A percentile compares a stretch with the other conserved stretches of the same genome.
Evolutionary conservation across 2,888 invertebrate species (phyloP).

Genomic region (Aquatica leii): DNA sequence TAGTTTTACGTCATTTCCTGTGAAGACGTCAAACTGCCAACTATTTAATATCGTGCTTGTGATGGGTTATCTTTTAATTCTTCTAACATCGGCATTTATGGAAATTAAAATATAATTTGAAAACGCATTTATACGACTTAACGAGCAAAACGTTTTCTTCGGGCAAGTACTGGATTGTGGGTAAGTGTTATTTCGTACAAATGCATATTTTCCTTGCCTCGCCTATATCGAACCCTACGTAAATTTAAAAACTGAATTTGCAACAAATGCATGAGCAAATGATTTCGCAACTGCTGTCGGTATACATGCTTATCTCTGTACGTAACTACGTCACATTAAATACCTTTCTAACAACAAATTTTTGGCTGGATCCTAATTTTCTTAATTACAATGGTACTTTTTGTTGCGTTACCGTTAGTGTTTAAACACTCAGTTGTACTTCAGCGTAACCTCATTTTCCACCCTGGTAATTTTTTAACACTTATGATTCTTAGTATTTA

Average conservation of each 20-base stretch:
- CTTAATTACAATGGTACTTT: not conserved
- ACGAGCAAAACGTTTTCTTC: not conserved
- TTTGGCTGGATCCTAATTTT: not conserved
- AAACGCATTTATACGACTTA: too few relatives aligned
- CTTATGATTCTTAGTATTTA: too few relatives aligned
- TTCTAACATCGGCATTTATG: too few relatives aligned
- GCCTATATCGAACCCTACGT: not conserved
- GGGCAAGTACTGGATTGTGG: not conserved
- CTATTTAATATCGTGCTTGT: too few relatives aligned
- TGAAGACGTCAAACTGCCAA: too few relatives aligned
- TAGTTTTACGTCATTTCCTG: too few relatives aligned
- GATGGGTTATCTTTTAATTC: too few relatives aligned
- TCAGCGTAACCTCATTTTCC: not conserved
- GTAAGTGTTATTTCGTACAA: not conserved
- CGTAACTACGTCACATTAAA: not conserved
- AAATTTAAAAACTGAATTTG: not conserved
- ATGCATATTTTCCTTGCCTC: not conserved
- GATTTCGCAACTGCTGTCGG: not conserved
- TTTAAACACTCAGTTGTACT: conserved; percentile 1
- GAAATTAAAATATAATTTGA: too few relatives aligned
- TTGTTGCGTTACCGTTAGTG: conserved; percentile 2
- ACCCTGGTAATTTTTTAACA: not conserved
- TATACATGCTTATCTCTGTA: not conserved
- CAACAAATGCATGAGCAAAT: not conserved
- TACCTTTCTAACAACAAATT: not conserved